A percentile compares a stretch with the other conserved stretches of the same genome.
Conservation (phyloP, 2,888 invertebrate genomes). For the Camptogramma bilineatum region DNA sequence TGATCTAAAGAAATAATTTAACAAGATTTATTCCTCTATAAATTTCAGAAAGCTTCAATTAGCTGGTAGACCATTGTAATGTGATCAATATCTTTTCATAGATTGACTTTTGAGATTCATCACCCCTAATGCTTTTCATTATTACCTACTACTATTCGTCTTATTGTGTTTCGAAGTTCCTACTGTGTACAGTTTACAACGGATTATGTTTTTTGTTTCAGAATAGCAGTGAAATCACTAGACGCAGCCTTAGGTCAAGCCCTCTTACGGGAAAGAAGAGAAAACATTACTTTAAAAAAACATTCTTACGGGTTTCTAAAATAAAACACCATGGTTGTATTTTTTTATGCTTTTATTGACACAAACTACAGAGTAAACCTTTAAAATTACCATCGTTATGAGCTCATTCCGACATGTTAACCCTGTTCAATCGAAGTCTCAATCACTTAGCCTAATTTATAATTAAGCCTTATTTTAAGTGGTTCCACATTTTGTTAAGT, state of each 20-base stretch:
- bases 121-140: no score
- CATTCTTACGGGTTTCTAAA: conserved; percentile 85
- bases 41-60: neutral
- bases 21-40: neutral
- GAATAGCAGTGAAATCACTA: conserved; percentile 86
- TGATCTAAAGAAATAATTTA: neutral
- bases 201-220: conserved; percentile 54
- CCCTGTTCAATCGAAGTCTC: conserved; percentile 22
- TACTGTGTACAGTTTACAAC: neutral
- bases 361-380: conserved; percentile 36
- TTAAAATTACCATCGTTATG: conserved; percentile 8
- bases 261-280: conserved; percentile 84
- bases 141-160: no score
- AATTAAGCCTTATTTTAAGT: neutral
- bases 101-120: no score
- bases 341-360: conserved; percentile 42
- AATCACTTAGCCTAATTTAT: conserved; percentile 6
- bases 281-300: conserved; percentile 69
- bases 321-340: conserved; percentile 57
- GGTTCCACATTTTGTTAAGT: conserved; percentile 12
- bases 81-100: no score
- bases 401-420: conserved; percentile 5
- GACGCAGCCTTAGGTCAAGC: conserved; percentile 88
- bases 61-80: no score
- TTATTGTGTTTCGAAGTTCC: no score